phyloP scores from a whole-genome alignment of 2,797 vertebrate species.

The Mormyrops boulengeri region DNA sequence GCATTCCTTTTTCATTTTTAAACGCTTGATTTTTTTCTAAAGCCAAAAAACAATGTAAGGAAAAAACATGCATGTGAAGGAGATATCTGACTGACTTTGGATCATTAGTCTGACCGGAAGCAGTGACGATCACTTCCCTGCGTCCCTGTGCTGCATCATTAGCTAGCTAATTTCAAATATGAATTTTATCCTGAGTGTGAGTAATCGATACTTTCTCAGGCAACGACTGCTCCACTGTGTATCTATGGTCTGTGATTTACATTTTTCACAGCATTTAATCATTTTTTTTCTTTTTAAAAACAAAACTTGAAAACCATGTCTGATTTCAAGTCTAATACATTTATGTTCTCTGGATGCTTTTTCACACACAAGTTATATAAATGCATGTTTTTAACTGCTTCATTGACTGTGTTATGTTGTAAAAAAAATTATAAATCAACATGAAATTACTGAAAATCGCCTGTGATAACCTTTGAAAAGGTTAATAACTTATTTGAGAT shows the following conservation, averaged over 20 bases:
- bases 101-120: not conserved
- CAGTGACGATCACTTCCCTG: not conserved
- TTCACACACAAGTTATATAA: not conserved
- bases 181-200: not conserved
- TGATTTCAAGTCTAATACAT: not conserved
- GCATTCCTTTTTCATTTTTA: not conserved
- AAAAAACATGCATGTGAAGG: not conserved
- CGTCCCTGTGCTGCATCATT: not conserved
- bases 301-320: not conserved
- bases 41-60: not conserved
- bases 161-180: not conserved
- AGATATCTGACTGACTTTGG: not conserved
- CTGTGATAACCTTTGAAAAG: slow-evolving; percentile 11
- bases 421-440: not conserved
- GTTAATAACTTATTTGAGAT: slow-evolving; percentile 11
- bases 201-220: not conserved
- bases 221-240: not conserved
- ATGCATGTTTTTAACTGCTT: not conserved
- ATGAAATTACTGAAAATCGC: not conserved
- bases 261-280: not conserved
- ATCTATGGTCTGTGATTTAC: not conserved
- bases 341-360: not conserved
- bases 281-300: not conserved
- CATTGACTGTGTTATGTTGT: not conserved
- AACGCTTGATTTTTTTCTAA: not conserved